phyloP scores from a whole-genome alignment of 1,140 invertebrate genomes.

The Pristionchus pacificus region DNA sequence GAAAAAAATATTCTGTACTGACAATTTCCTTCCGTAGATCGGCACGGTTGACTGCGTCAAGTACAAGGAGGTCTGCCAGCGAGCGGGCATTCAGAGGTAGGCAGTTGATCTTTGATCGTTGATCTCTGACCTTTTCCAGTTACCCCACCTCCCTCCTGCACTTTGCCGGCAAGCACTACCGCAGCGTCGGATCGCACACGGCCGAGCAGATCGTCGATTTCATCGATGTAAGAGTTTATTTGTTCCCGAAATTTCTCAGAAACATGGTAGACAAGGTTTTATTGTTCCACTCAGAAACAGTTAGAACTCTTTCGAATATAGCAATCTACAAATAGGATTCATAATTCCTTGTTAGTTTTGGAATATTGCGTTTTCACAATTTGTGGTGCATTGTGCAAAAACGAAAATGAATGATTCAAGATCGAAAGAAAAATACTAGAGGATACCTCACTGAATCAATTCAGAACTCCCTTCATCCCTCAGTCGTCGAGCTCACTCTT shows the following conservation, averaged over 20 bases:
- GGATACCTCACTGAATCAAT: no score
- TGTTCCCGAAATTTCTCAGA: not conserved
- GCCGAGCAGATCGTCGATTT: slow-evolving; percentile 68
- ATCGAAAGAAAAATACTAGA: no score
- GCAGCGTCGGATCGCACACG: slow-evolving; percentile 66
- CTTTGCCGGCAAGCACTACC: slow-evolving; percentile 60
- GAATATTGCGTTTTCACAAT: no score
- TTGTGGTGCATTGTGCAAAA: no score
- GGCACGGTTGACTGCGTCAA: slow-evolving; percentile 66
- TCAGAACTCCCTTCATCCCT: slow-evolving; percentile 62
- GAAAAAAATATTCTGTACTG: no score
- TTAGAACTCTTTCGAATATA: no score
- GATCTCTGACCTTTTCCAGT: slow-evolving; percentile 62
- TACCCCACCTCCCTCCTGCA: slow-evolving; percentile 75
- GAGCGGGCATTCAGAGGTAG: slow-evolving; percentile 46
- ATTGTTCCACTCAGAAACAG: no score
- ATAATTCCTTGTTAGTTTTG: no score
- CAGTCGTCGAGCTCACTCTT: slow-evolving; percentile 65
- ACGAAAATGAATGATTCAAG: no score
- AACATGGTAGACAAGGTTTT: no score
- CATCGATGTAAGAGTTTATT: slow-evolving; percentile 62
- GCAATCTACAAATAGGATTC: no score
- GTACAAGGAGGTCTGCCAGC: slow-evolving; percentile 59
- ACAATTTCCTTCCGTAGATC: no score
- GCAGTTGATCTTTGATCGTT: not conserved